Conservation (phyloP, 1,140 invertebrate genomes). For the Hormaphis cornu region DNA sequence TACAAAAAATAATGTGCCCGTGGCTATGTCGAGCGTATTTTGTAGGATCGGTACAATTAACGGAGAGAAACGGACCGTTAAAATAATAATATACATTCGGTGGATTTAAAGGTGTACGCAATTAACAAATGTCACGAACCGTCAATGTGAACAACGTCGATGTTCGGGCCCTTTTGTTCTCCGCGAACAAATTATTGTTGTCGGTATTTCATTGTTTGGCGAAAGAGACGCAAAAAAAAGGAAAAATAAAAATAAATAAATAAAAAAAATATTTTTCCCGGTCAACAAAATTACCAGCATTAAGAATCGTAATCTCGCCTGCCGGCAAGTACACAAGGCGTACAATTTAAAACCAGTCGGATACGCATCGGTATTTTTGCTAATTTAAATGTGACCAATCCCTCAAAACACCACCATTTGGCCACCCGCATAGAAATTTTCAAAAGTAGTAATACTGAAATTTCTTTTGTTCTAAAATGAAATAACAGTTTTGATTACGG, state of each 20-base stretch:
- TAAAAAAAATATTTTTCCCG: neutral
- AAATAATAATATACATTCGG: constrained; percentile 5
- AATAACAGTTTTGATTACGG: no score
- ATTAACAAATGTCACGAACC: constrained; percentile 1
- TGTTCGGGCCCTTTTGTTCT: neutral
- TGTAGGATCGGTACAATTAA: neutral
- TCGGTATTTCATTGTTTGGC: constrained; percentile 4
- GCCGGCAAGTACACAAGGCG: no score
- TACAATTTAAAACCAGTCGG: no score
- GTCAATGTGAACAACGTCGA: neutral
- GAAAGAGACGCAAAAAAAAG: no score
- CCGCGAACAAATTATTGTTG: neutral
- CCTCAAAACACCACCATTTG: no score
- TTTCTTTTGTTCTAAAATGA: no score
- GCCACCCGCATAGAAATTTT: no score
- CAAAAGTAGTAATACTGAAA: no score
- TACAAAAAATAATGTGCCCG: neutral
- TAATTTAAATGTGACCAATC: no score
- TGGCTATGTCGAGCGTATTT: neutral
- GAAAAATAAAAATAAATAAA: neutral
- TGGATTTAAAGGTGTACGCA: neutral
- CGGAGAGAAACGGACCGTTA: neutral
- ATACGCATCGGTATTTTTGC: no score
- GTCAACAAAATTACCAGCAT: neutral
- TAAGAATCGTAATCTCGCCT: no score